Base-by-base conservation (phyloP, 1,140 invertebrate species). In the Magallana ariakensis region DNA sequence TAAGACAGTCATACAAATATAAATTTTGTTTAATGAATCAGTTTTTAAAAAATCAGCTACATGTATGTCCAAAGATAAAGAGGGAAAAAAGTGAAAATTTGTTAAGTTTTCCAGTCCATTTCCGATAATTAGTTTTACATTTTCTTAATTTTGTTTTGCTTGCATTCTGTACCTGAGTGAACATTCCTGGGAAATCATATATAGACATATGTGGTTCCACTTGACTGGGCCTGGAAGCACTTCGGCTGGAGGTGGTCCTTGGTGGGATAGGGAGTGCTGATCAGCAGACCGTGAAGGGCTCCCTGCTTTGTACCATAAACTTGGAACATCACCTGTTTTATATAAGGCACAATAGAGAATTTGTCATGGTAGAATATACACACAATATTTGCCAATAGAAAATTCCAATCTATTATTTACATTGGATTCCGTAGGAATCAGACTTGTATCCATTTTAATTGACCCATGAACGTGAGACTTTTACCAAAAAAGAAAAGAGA, bases 211-310 rank as follows among this genome's bases (percentile, higher is more conserved):
- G 98, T 99, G 0, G 99, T 99, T 10, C 98, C 98, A 91, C 97
- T 97, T 62, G 97, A 98, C 93, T 99, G 99, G 0, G 99, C 99
- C 95, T 99, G 97, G 95, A 99, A 99, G 62, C 99, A 95, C 95
- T 99, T 99, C 87, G 99, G 97, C 95, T 99, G 99, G 58, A 99
- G 95, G 93, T 99, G 99, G 95, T 99, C 98, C 95, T 99, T 99
- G 84, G 98, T 99, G 89, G 99, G 96, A 94, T 99, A 99, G 0
- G 98, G 98, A 0, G 98, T 98, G 0, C 98, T 98, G 82, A 99
- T 97, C 0, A 98, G 97, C 33, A 99, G 95, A 0, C 98, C 98
- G 93, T 99, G 98, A 95, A 99, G 96, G 0, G 98, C 97, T 0
- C 98, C 98, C 90, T 98, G 97, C 88, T 95, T 95, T 19, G 96